These are phyloP conservation scores for Mirza zaza DNA, from an alignment of 2,113 vertebrate genomes.

Conservation along the genomic window DNA sequence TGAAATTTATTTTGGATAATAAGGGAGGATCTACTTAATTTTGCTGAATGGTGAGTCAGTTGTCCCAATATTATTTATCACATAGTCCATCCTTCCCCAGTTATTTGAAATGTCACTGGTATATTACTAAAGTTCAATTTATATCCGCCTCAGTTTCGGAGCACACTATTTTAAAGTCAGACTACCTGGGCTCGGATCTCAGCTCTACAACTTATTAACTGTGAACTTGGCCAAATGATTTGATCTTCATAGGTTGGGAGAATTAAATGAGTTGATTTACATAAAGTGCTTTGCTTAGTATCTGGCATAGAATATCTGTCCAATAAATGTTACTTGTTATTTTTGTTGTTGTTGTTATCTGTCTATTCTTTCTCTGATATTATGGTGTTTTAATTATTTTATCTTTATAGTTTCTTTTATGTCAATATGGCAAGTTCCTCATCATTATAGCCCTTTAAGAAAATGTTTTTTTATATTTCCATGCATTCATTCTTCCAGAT, in stretches of 20 bases:
- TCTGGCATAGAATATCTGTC: background rate
- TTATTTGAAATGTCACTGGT: background rate
- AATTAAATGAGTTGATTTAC: background rate
- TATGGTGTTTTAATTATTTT: background rate
- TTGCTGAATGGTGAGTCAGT: background rate
- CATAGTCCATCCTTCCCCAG: too few relatives aligned
- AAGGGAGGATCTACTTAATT: background rate
- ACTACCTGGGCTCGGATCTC: background rate
- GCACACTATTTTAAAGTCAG: background rate
- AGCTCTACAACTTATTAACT: background rate
- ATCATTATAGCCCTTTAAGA: background rate
- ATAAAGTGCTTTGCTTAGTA: background rate
- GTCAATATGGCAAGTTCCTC: background rate
- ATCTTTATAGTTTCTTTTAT: background rate
- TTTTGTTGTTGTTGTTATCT: background rate
- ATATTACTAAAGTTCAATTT: background rate
- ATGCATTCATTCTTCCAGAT: background rate
- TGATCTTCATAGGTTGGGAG: background rate
- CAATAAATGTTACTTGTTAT: too few relatives aligned
- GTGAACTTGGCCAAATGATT: background rate
- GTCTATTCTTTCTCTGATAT: background rate
- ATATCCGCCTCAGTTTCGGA: background rate
- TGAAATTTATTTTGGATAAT: background rate
- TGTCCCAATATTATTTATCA: background rate
- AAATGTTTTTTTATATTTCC: background rate